These are phyloP conservation scores for Ochlodes sylvanus DNA, from an alignment of 2,888 invertebrate genomes.

Conservation along the genomic window DNA sequence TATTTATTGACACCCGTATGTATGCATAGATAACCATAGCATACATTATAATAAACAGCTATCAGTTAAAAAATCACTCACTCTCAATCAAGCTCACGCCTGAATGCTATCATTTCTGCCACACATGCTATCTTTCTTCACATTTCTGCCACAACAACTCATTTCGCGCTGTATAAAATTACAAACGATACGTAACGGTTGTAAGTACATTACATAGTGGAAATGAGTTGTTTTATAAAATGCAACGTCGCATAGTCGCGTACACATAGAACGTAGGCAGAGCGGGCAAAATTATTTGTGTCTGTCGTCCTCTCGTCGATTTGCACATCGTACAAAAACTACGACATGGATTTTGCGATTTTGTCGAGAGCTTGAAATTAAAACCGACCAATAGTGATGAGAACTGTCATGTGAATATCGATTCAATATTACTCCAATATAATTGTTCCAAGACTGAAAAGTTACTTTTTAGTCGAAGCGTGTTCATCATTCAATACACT, in stretches of 20 bases:
- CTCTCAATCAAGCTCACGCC: too few species aligned
- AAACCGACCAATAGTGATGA: slow-evolving; percentile 20
- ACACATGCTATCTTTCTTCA: too few species aligned
- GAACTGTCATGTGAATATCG: slow-evolving; percentile 3
- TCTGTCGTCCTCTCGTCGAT: slow-evolving; percentile 20
- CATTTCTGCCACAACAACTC: too few species aligned
- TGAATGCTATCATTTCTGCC: too few species aligned
- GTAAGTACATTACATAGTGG: background rate
- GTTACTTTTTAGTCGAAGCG: too few species aligned
- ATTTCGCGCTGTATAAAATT: background rate
- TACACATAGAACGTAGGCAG: slow-evolving; percentile 2
- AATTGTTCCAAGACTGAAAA: background rate
- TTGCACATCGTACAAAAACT: slow-evolving; percentile 23
- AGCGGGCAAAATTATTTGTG: slow-evolving; percentile 20
- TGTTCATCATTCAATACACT: too few species aligned
- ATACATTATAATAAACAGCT: background rate
- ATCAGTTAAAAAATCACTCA: background rate
- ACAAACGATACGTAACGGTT: background rate
- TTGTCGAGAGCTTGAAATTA: slow-evolving; percentile 31
- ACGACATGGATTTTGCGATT: slow-evolving; percentile 31
- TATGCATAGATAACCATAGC: too few species aligned
- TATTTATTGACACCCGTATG: too few species aligned
- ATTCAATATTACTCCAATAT: background rate
- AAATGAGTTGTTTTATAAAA: background rate
- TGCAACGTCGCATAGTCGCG: background rate